Evolutionary conservation across 2,888 invertebrate species (phyloP).

Genomic region (Linnaemya vulpina): DNA sequence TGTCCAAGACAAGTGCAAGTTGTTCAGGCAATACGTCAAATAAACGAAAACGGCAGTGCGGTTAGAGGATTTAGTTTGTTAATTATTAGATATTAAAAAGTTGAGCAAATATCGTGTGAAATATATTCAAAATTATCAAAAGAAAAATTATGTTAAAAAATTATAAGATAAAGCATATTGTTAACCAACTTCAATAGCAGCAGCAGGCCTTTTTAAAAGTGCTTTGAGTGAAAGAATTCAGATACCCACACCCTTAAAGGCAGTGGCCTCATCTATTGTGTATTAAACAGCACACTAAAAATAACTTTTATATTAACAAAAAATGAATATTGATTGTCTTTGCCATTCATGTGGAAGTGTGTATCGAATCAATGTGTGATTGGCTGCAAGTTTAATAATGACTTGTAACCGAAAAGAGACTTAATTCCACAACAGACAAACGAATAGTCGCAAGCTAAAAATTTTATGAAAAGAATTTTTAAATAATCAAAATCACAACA

Average conservation of each 20-base stretch:
- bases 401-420: not conserved
- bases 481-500: not conserved
- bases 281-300: slow-evolving; percentile 53
- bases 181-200: not conserved
- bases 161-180: not conserved
- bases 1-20: slow-evolving; percentile 65
- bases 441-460: slow-evolving; percentile 1
- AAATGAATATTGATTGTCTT: slow-evolving; percentile 39
- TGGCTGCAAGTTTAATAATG: not conserved
- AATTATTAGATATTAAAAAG: slow-evolving; percentile 16
- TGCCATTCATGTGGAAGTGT: not conserved
- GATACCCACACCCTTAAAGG: slow-evolving; percentile 60
- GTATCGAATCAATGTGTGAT: not conserved
- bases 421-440: slow-evolving; percentile 3
- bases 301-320: slow-evolving; percentile 28
- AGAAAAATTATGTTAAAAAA: too few species aligned
- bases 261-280: slow-evolving; percentile 14
- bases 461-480: not conserved
- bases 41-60: slow-evolving; percentile 26
- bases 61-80: not conserved
- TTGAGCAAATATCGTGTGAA: not conserved
- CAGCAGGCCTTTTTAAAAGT: not conserved
- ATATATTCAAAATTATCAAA: too few species aligned
- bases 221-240: slow-evolving; percentile 5
- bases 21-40: slow-evolving; percentile 48